phyloP scores from a whole-genome alignment of 2,888 invertebrate species.

The Drosophila pseudotakahashii region DNA sequence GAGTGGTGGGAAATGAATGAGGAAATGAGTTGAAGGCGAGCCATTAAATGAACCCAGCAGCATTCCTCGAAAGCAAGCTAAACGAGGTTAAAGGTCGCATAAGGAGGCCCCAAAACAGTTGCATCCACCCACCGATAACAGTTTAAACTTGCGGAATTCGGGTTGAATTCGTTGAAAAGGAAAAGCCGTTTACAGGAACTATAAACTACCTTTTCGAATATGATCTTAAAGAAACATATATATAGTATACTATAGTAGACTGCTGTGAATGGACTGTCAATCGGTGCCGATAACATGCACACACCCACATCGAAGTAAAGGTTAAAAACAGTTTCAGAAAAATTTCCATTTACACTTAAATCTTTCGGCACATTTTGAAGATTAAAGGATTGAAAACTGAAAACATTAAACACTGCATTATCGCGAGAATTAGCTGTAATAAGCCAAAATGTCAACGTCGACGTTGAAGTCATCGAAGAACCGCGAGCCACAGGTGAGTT shows the following conservation, averaged over 20 bases:
- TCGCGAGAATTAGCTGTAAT: neutral
- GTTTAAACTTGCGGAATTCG: too few species aligned
- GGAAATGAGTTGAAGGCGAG: conserved; percentile 27
- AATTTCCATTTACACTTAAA: neutral
- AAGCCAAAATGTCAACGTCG: neutral
- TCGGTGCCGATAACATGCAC: neutral
- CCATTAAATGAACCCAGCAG: conserved; percentile 26
- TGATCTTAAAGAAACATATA: neutral
- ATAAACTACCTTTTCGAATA: too few species aligned
- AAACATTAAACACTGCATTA: neutral
- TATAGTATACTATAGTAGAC: neutral
- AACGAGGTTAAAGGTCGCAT: conserved; percentile 1
- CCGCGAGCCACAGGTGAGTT: too few species aligned
- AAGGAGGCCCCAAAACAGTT: too few species aligned
- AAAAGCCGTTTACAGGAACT: too few species aligned
- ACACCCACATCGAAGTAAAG: neutral
- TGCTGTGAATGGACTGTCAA: neutral
- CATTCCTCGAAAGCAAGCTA: conserved; percentile 6
- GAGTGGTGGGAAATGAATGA: neutral
- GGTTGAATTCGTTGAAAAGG: too few species aligned
- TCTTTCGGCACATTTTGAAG: conserved; percentile 1
- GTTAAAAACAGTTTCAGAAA: neutral
- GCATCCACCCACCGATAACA: too few species aligned
- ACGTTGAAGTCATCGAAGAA: neutral
- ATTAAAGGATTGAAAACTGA: too few species aligned